These are phyloP conservation scores for Leguminivora glycinivorella DNA, from an alignment of 1,140 invertebrate genomes.

Conservation along the genomic window DNA sequence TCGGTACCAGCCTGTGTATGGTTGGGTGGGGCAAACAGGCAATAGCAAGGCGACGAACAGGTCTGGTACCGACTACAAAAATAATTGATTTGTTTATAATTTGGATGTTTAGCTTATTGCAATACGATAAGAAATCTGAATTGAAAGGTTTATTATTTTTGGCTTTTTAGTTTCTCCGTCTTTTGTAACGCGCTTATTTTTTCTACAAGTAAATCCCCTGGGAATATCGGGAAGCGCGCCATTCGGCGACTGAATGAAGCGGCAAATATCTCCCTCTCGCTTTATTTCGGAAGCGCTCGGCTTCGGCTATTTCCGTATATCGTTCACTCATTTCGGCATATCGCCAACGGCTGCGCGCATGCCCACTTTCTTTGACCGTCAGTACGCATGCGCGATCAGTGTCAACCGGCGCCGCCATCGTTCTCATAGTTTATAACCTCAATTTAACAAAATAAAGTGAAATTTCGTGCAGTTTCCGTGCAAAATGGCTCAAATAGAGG, in stretches of 20 bases:
- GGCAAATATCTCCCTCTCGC: background rate
- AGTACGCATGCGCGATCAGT: conserved; percentile 50
- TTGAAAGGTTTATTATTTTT: too few relatives aligned
- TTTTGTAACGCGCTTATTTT: too few relatives aligned
- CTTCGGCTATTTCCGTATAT: conserved; percentile 19
- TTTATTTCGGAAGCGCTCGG: conserved; percentile 19
- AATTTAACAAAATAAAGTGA: conserved; percentile 30
- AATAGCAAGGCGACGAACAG: too few relatives aligned
- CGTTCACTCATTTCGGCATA: conserved; percentile 30
- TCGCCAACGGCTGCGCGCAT: conserved; percentile 39
- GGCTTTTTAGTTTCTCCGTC: too few relatives aligned
- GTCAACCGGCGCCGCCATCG: conserved; percentile 40
- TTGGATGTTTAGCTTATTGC: too few relatives aligned
- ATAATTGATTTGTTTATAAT: too few relatives aligned
- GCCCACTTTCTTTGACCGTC: conserved; percentile 47
- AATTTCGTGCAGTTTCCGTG: conserved; percentile 2
- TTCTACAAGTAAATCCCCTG: too few relatives aligned
- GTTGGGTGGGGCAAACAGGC: too few relatives aligned
- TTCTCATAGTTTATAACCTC: conserved; percentile 42
- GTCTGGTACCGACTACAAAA: too few relatives aligned
- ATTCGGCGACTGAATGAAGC: background rate
- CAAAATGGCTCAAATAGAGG: conserved; percentile 44
- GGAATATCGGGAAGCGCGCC: background rate
- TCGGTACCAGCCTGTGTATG: too few relatives aligned
- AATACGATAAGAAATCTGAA: too few relatives aligned